A percentile compares a stretch with the other conserved stretches of the same genome.
Evolutionary conservation across 2,888 invertebrate genomes (phyloP).

Genomic region (Dendrolimus houi): DNA sequence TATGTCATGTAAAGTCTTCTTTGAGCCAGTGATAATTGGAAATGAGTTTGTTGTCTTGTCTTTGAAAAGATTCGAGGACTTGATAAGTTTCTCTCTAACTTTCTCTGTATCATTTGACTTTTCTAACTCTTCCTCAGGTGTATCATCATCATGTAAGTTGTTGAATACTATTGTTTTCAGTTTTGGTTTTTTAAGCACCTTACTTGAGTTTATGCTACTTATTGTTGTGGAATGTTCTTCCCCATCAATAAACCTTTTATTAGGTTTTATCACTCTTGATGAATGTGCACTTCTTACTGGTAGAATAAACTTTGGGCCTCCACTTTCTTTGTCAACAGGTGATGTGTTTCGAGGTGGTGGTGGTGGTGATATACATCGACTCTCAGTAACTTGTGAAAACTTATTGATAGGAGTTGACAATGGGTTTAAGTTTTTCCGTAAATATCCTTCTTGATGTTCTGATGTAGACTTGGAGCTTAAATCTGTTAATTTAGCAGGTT

Average conservation of each 20-base stretch:
- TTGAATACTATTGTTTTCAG: slow-evolving; percentile 65
- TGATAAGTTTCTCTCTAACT: slow-evolving; percentile 40
- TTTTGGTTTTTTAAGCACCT: slow-evolving; percentile 69
- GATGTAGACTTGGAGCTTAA: slow-evolving; percentile 75
- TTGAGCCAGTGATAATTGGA: slow-evolving; percentile 33
- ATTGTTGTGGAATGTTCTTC: slow-evolving; percentile 62
- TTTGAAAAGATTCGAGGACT: slow-evolving; percentile 57
- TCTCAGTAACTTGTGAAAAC: slow-evolving; percentile 64
- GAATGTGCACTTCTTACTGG: slow-evolving; percentile 90
- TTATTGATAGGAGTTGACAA: slow-evolving; percentile 65
- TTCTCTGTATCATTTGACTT: slow-evolving; percentile 47
- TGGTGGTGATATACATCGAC: slow-evolving; percentile 64
- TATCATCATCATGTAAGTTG: slow-evolving; percentile 51
- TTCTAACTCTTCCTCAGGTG: slow-evolving; percentile 43
- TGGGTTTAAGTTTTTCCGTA: slow-evolving; percentile 64
- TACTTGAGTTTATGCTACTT: slow-evolving; percentile 42
- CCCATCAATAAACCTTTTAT: slow-evolving; percentile 87
- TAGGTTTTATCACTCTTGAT: slow-evolving; percentile 91
- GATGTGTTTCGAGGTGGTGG: slow-evolving; percentile 61
- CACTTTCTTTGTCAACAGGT: slow-evolving; percentile 52
- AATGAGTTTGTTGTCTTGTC: slow-evolving; percentile 64
- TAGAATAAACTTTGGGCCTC: slow-evolving; percentile 80
- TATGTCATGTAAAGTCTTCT: slow-evolving; percentile 49
- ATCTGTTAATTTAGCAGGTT: slow-evolving; percentile 79
- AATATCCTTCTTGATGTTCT: slow-evolving; percentile 66